Conservation (phyloP, 2,113 vertebrate genomes). For the Pachyramphus minor region DNA sequence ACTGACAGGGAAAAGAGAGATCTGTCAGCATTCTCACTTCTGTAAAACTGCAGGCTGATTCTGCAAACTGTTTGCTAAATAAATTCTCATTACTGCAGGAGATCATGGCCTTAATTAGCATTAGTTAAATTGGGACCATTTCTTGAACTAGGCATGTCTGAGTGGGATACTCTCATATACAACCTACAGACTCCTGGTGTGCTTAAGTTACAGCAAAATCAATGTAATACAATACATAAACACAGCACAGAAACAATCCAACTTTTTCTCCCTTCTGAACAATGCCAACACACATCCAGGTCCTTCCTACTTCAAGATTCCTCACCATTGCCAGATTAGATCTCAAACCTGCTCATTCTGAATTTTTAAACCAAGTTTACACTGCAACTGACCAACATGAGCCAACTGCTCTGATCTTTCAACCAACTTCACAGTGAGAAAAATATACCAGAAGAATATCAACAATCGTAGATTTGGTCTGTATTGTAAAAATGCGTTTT, state of each 20-base stretch:
- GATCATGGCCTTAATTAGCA: background rate
- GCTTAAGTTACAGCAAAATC: background rate
- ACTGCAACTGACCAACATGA: background rate
- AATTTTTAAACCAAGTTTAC: background rate
- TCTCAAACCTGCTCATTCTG: background rate
- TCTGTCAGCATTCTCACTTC: background rate
- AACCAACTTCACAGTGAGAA: background rate
- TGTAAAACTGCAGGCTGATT: background rate
- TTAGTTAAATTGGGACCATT: background rate
- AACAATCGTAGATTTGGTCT: background rate
- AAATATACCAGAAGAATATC: background rate
- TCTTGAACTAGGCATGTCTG: background rate
- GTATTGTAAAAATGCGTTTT: background rate
- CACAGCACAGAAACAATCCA: background rate
- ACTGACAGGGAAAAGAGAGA: background rate
- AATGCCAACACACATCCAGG: background rate
- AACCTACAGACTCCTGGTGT: background rate
- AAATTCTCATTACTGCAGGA: background rate
- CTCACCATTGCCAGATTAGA: background rate
- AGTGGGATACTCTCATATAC: background rate
- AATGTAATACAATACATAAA: accelerated
- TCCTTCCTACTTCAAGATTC: background rate
- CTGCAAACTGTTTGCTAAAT: background rate
- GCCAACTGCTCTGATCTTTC: background rate
- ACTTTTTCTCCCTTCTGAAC: background rate